Evolutionary conservation across 2,888 invertebrate genomes (phyloP).

Genomic region (Seira sanloemensis): DNA sequence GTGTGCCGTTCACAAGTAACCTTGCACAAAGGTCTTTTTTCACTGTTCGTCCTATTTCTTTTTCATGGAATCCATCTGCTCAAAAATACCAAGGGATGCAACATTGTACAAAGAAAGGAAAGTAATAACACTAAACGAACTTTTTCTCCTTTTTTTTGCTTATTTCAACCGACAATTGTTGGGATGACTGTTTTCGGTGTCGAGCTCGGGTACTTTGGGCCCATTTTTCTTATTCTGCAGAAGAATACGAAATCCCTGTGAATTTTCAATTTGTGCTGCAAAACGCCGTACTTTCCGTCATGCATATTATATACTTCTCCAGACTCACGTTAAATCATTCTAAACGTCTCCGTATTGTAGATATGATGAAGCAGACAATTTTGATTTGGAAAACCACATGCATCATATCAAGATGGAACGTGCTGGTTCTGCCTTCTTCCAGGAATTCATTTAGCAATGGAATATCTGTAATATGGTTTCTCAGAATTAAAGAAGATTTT

Average conservation of each 20-base stretch:
- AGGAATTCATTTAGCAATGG: background rate
- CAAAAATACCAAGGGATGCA: conserved; percentile 20
- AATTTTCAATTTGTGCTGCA: conserved; percentile 16
- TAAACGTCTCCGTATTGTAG: background rate
- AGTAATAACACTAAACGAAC: conserved; percentile 16
- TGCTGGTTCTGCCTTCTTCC: background rate
- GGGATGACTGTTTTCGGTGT: conserved; percentile 16
- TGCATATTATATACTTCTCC: background rate
- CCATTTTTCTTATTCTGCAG: conserved; percentile 14
- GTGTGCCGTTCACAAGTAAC: conserved; percentile 16
- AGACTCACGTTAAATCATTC: background rate
- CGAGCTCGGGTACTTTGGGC: background rate
- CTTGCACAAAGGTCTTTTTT: conserved; percentile 10
- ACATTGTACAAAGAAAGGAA: conserved; percentile 20
- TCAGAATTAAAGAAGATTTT: background rate
- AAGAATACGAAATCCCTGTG: conserved; percentile 2
- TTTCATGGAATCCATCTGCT: conserved; percentile 16
- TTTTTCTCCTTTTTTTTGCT: background rate
- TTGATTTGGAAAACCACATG: conserved; percentile 12
- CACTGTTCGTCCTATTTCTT: conserved; percentile 3
- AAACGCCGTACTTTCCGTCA: background rate
- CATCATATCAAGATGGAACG: background rate
- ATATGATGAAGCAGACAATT: background rate
- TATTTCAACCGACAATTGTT: conserved; percentile 11
- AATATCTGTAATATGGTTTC: background rate